These are phyloP conservation scores for Albula goreensis DNA, from an alignment of 2,113 vertebrate genomes.

Conservation along the genomic window DNA sequence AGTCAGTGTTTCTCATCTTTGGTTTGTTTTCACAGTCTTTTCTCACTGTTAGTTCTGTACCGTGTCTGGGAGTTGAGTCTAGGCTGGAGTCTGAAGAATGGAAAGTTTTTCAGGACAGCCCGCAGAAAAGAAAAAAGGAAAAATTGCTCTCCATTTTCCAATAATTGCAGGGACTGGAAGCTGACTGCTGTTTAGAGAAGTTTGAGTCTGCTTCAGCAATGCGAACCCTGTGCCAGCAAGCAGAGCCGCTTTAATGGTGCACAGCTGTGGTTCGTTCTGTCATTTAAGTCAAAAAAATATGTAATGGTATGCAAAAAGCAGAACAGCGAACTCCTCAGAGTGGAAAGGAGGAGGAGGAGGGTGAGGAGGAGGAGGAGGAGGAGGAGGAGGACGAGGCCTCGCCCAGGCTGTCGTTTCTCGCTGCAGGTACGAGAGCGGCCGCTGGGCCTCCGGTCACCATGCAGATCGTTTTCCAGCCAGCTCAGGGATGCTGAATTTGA, in stretches of 20 bases:
- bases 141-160: constrained; percentile 35
- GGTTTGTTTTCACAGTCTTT: neutral
- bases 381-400: too few species aligned
- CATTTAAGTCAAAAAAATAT: constrained; percentile 48
- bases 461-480: too few species aligned
- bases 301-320: constrained; percentile 44
- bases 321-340: constrained; percentile 35
- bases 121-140: constrained; percentile 23
- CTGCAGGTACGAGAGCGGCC: too few species aligned
- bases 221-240: constrained; percentile 47
- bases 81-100: constrained; percentile 41
- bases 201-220: constrained; percentile 46
- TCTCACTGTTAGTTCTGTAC: constrained; percentile 29
- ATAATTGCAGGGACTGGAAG: constrained; percentile 49
- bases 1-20: constrained; percentile 20
- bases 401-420: too few species aligned
- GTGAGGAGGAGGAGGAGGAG: neutral
- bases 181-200: constrained; percentile 45
- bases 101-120: constrained; percentile 56
- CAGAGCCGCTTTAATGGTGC: constrained; percentile 54
- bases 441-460: too few species aligned
- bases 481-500: neutral
- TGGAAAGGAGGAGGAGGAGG: constrained; percentile 21
- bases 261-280: constrained; percentile 61
- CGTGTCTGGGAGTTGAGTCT: constrained; percentile 38